phyloP scores from a whole-genome alignment of 2,797 vertebrate genomes.

The Gila robusta region DNA sequence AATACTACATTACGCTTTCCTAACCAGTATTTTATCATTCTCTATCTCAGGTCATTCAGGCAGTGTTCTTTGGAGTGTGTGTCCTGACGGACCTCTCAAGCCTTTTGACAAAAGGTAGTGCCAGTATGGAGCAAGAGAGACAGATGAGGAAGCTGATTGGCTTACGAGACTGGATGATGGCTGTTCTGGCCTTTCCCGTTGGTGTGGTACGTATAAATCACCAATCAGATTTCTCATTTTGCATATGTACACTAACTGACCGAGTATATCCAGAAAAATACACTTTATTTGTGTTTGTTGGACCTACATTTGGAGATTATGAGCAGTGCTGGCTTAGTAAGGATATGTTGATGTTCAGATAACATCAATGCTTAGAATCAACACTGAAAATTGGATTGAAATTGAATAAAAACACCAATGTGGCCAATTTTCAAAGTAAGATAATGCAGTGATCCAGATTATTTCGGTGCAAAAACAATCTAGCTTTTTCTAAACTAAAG shows the following conservation, averaged over 20 bases:
- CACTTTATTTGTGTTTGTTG: slow-evolving; percentile 16
- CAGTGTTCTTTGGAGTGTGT: slow-evolving; percentile 94
- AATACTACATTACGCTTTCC: not conserved
- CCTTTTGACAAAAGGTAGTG: slow-evolving; percentile 90
- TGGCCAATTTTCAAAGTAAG: not conserved
- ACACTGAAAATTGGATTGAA: not conserved
- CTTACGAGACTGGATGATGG: slow-evolving; percentile 95
- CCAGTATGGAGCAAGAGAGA: slow-evolving; percentile 92
- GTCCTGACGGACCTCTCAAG: slow-evolving; percentile 95
- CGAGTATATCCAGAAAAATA: slow-evolving; percentile 1
- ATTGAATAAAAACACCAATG: not conserved
- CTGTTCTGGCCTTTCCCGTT: slow-evolving; percentile 93
- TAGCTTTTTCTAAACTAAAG: not conserved
- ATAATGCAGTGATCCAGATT: not conserved
- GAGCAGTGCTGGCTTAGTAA: not conserved
- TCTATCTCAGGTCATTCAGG: slow-evolving; percentile 90
- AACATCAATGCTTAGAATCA: slow-evolving; percentile 29
- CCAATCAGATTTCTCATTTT: slow-evolving; percentile 2
- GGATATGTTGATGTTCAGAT: slow-evolving; percentile 22
- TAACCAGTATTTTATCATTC: slow-evolving; percentile 3
- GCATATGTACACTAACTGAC: slow-evolving; percentile 26
- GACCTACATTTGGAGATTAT: not conserved
- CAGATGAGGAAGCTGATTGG: slow-evolving; percentile 93
- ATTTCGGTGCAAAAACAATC: not conserved
- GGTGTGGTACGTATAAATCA: slow-evolving; percentile 87